A percentile compares a stretch with the other conserved stretches of the same genome.
These are phyloP conservation scores for Rhagologus leucostigma DNA, from an alignment of 2,113 vertebrate species.

Conservation along the genomic window DNA sequence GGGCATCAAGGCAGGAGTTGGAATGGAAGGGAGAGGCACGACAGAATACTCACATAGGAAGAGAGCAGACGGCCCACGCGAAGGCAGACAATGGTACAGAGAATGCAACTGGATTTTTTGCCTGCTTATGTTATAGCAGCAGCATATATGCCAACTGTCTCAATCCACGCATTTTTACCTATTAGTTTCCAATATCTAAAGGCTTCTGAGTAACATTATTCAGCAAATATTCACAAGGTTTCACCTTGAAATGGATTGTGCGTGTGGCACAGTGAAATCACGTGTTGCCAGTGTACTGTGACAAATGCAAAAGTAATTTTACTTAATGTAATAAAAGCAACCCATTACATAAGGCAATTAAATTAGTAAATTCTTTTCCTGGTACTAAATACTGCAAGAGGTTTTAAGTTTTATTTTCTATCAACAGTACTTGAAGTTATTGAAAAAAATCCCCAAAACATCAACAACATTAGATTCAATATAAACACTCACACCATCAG, in stretches of 20 bases:
- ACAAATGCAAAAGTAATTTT: background rate
- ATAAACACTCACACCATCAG: background rate
- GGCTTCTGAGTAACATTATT: background rate
- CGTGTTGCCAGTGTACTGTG: background rate
- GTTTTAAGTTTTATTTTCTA: background rate
- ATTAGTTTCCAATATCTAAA: background rate
- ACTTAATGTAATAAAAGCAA: background rate
- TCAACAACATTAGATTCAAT: background rate
- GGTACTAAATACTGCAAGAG: background rate
- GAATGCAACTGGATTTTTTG: background rate
- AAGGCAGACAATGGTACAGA: background rate
- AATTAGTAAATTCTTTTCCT: background rate
- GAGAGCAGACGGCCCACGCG: fast-evolving
- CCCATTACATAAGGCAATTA: background rate
- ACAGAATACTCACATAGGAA: background rate
- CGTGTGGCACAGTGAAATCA: background rate
- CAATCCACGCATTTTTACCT: background rate
- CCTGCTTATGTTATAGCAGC: background rate
- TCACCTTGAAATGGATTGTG: background rate
- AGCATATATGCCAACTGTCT: background rate
- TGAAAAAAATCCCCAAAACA: background rate
- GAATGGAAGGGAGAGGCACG: slow-evolving; percentile 49
- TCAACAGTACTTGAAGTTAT: background rate
- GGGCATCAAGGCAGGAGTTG: slow-evolving; percentile 6
- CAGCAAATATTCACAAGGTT: background rate